phyloP scores from a whole-genome alignment of 1,140 invertebrate genomes.

The Caerostris extrusa region DNA sequence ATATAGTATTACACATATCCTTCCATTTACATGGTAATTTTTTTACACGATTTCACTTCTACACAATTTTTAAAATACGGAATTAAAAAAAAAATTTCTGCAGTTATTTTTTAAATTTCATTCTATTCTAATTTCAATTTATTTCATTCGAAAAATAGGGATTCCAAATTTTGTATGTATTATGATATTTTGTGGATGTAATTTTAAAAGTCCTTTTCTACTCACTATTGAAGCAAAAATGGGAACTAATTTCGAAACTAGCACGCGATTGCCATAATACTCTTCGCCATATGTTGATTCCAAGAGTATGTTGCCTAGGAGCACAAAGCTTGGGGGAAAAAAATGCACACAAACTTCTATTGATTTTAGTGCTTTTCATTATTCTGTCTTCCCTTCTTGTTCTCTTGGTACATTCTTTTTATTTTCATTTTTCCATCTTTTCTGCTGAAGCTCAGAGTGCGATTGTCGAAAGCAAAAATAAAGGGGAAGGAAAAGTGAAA shows the following conservation, averaged over 20 bases:
- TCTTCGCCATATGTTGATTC: not conserved
- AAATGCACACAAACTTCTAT: not conserved
- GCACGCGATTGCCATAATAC: not conserved
- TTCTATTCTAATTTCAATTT: too few relatives aligned
- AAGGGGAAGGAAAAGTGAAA: conserved; percentile 44
- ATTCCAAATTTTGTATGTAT: too few relatives aligned
- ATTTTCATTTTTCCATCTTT: not conserved
- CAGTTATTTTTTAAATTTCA: too few relatives aligned
- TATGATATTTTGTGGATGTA: too few relatives aligned
- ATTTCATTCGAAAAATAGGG: too few relatives aligned
- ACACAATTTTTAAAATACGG: too few relatives aligned
- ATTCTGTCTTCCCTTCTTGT: not conserved
- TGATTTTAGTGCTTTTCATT: not conserved
- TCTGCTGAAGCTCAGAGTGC: not conserved
- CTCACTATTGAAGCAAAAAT: too few relatives aligned
- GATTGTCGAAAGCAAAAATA: not conserved
- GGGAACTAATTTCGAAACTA: not conserved
- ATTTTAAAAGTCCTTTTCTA: too few relatives aligned
- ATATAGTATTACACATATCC: too few relatives aligned
- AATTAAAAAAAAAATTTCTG: too few relatives aligned
- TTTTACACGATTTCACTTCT: too few relatives aligned
- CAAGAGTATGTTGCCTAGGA: not conserved
- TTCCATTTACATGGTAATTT: too few relatives aligned
- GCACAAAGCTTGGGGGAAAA: not conserved
- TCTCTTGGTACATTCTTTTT: not conserved